Conservation (phyloP, 2,797 vertebrate species). For the Vespertilio murinus region DNA sequence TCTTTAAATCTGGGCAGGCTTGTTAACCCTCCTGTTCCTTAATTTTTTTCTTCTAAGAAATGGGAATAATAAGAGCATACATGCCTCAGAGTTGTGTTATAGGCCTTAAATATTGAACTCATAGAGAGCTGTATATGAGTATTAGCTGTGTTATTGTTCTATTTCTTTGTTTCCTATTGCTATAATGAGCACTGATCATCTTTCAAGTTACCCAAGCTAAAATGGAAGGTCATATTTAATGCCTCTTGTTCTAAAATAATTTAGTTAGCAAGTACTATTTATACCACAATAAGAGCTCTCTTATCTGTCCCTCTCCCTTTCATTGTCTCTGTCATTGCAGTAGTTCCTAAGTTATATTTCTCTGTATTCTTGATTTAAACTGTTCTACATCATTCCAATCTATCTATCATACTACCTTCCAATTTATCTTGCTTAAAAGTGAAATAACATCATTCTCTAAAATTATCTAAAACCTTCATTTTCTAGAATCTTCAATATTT, state of each 20-base stretch:
- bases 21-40: neutral
- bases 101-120: neutral
- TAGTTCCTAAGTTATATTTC: neutral
- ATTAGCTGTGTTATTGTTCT: neutral
- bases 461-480: neutral
- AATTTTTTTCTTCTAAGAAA: conserved; percentile 13
- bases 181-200: neutral
- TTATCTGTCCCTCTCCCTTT: neutral
- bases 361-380: neutral
- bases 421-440: neutral
- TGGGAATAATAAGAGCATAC: neutral
- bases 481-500: neutral
- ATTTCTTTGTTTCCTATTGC: neutral
- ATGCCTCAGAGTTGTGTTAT: neutral
- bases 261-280: neutral
- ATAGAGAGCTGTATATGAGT: neutral
- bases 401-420: neutral
- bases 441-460: neutral
- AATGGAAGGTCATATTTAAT: neutral
- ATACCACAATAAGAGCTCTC: neutral
- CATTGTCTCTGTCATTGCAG: neutral
- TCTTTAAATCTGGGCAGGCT: conserved; percentile 2
- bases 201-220: neutral
- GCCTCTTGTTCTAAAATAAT: neutral
- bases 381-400: neutral